phyloP scores from a whole-genome alignment of 2,888 invertebrate genomes.

The Prosopocoilus inquinatus region DNA sequence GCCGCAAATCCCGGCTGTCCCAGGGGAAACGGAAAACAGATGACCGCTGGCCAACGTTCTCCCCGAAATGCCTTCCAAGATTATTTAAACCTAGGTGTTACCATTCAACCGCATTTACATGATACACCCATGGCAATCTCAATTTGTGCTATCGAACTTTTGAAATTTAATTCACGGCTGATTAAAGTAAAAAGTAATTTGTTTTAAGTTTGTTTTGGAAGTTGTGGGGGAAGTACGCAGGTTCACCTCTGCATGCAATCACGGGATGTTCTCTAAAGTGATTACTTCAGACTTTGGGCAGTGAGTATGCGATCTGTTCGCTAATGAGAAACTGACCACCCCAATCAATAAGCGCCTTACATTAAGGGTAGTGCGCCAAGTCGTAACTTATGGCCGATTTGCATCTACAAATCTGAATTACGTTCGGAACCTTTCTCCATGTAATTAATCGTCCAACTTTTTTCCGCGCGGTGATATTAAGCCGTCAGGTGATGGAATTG shows the following conservation, averaged over 20 bases:
- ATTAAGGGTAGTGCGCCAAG: constrained; percentile 7
- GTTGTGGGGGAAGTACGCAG: background rate
- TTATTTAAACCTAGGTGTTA: constrained; percentile 15
- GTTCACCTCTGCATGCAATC: background rate
- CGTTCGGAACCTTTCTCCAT: no score
- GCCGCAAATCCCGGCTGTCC: constrained; percentile 38
- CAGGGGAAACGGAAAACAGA: constrained; percentile 36
- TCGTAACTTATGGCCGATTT: constrained; percentile 1
- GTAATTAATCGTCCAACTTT: no score
- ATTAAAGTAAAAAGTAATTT: background rate
- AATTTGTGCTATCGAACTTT: constrained; percentile 9
- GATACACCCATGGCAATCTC: background rate
- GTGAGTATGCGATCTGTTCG: background rate
- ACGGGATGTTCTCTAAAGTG: background rate
- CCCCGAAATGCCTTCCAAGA: constrained; percentile 25
- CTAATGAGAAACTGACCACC: constrained; percentile 18
- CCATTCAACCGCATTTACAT: background rate
- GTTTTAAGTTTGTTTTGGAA: no score
- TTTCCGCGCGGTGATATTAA: no score
- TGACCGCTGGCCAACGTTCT: constrained; percentile 34
- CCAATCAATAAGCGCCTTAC: constrained; percentile 15
- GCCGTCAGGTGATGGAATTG: no score
- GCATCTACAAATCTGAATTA: background rate
- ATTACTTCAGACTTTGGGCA: constrained; percentile 1
- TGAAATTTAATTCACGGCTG: background rate